phyloP scores from a whole-genome alignment of 2,888 invertebrate species.

The Pandemis heparana region DNA sequence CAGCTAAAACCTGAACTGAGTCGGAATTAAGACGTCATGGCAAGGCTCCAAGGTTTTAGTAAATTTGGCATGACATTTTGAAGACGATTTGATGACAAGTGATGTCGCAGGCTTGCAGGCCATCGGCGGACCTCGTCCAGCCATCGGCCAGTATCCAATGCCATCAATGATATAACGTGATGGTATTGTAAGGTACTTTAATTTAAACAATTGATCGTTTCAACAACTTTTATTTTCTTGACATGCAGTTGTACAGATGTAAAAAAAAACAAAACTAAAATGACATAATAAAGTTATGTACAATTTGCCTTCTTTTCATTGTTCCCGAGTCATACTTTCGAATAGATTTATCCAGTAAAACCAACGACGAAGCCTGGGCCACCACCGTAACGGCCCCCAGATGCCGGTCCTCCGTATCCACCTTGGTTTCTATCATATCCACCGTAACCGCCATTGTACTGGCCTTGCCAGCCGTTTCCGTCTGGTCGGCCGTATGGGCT shows the following conservation, averaged over 20 bases:
- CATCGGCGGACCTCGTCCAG: constrained; percentile 58
- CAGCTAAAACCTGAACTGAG: too few relatives aligned
- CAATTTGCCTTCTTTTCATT: not conserved
- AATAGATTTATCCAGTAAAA: constrained; percentile 36
- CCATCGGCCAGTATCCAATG: constrained; percentile 58
- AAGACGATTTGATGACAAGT: constrained; percentile 49
- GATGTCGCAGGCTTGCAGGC: constrained; percentile 58
- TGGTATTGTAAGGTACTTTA: not conserved
- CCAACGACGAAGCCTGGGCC: constrained; percentile 41
- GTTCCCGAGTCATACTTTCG: constrained; percentile 20
- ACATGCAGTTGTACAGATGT: not conserved
- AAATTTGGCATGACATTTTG: too few relatives aligned
- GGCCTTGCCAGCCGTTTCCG: constrained; percentile 30
- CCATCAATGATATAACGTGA: constrained; percentile 49
- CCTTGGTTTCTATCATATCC: constrained; percentile 26
- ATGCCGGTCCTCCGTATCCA: constrained; percentile 33
- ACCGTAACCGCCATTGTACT: constrained; percentile 17
- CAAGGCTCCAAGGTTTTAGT: too few relatives aligned
- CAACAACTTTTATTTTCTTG: not conserved
- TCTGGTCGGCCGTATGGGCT: constrained; percentile 35
- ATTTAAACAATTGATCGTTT: constrained; percentile 11
- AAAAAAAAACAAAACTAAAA: constrained; percentile 1
- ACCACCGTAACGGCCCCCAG: constrained; percentile 22
- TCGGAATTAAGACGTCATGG: too few relatives aligned
- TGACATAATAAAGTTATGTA: not conserved